Conservation (phyloP, 2,113 vertebrate genomes). For the Aplodontia rufa region DNA sequence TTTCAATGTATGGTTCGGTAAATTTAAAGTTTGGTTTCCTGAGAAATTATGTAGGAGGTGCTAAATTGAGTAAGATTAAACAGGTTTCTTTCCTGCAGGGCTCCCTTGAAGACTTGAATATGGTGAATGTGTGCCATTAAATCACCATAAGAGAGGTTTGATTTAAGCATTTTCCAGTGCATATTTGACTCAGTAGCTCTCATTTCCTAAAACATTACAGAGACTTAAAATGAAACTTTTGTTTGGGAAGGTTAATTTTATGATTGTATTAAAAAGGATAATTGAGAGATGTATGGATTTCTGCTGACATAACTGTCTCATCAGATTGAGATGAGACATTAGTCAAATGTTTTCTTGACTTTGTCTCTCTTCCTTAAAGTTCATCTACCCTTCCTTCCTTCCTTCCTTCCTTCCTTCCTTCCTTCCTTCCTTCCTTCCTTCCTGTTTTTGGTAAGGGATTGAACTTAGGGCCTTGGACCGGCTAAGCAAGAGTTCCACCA, state of each 20-base stretch:
- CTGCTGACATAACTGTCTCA: background rate
- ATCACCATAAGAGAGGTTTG: background rate
- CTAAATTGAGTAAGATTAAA: background rate
- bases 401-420: too few relatives aligned
- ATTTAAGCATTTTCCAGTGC: background rate
- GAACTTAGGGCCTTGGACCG: background rate
- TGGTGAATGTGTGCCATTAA: background rate
- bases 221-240: background rate
- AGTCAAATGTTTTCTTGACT: background rate
- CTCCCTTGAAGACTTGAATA: background rate
- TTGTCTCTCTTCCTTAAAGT: background rate
- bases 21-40: background rate
- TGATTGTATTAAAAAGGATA: background rate
- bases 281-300: background rate
- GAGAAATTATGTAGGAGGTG: background rate
- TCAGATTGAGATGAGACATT: background rate
- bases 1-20: background rate
- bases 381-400: too few relatives aligned
- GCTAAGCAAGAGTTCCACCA: background rate
- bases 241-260: slow-evolving; percentile 23
- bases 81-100: background rate
- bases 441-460: background rate
- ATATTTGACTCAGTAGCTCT: background rate
- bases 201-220: background rate
- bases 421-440: too few relatives aligned